phyloP scores from a whole-genome alignment of 2,797 vertebrate species.

The Sebastes steindachneri region DNA sequence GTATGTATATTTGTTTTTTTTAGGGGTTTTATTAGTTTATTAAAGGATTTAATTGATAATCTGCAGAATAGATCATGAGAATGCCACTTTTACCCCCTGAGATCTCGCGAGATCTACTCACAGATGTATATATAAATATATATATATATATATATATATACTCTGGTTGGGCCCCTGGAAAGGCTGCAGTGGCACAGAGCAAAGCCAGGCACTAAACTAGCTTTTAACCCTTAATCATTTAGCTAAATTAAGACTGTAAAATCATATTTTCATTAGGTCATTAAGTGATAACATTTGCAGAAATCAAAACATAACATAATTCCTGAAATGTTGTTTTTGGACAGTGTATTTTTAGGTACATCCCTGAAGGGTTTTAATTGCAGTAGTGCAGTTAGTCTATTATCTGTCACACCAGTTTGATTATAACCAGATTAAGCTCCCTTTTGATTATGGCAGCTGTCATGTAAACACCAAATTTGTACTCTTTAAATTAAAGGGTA shows the following conservation, averaged over 20 bases:
- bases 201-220: not conserved
- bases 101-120: slow-evolving; percentile 9
- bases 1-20: rapidly evolving
- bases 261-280: not conserved
- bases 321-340: not conserved
- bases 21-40: no score
- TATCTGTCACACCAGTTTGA: no score
- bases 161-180: not conserved
- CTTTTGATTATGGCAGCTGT: no score
- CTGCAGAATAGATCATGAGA: not conserved
- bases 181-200: not conserved
- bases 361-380: not conserved
- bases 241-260: not conserved
- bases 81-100: not conserved
- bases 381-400: no score
- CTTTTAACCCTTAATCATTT: not conserved
- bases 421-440: no score
- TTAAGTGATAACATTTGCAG: not conserved
- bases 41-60: not conserved
- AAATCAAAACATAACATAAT: not conserved
- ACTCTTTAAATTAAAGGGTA: no score
- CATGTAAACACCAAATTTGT: no score
- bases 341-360: not conserved
- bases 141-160: no score
- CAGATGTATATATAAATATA: no score